Evolutionary conservation across 2,797 vertebrate genomes (phyloP).

Genomic region (Coregonus suidteri): DNA sequence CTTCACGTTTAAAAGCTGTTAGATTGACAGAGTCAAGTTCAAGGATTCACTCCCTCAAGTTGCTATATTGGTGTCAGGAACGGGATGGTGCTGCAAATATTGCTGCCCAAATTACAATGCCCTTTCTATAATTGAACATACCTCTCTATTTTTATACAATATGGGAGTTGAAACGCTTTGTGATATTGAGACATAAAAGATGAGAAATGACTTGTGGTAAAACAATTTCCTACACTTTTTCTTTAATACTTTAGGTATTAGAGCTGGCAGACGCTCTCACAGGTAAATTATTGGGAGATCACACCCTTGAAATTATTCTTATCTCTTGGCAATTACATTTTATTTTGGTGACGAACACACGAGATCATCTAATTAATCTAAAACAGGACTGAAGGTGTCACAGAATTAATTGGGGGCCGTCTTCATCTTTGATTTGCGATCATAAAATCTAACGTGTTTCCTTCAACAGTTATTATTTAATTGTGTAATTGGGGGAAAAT

Average conservation of each 20-base stretch:
- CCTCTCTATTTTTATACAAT: constrained; percentile 16
- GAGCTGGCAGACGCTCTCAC: constrained; percentile 30
- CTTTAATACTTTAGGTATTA: constrained; percentile 27
- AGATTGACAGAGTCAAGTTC: not conserved
- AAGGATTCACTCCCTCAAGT: not conserved
- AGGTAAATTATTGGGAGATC: constrained; percentile 23
- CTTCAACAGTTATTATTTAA: constrained; percentile 16
- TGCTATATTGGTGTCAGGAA: not conserved
- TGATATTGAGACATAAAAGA: constrained; percentile 14
- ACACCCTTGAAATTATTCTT: constrained; percentile 43
- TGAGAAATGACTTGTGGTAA: constrained; percentile 34
- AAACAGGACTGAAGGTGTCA: constrained; percentile 26
- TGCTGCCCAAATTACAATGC: not conserved
- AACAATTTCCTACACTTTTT: constrained; percentile 29
- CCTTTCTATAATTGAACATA: not conserved
- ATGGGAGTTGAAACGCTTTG: not conserved
- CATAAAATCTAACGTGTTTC: constrained; percentile 5
- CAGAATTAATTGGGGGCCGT: constrained; percentile 32
- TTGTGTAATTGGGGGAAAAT: not conserved
- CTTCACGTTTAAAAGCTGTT: not conserved
- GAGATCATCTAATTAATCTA: constrained; percentile 37
- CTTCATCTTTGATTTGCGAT: constrained; percentile 29
- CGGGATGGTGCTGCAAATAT: no score
- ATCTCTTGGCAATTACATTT: constrained; percentile 44
- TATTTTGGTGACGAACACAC: constrained; percentile 43